Percentiles rank a stretch among this genome's conserved stretches.
Evolutionary conservation across 2,797 vertebrate species (phyloP).

Genomic region (Anas acuta): DNA sequence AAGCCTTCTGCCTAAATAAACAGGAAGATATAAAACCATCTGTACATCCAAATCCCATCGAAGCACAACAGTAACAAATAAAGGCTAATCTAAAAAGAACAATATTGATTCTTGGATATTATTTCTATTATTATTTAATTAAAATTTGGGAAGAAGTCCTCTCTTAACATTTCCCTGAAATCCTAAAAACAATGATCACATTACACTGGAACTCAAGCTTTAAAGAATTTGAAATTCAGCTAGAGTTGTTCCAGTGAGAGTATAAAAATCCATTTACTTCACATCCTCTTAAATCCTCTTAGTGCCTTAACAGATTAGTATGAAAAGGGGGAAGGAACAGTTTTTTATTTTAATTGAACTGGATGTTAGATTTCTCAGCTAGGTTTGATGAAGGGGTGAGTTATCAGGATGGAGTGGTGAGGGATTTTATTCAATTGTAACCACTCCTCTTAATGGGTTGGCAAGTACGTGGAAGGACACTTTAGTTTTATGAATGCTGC

Average conservation of each 20-base stretch:
- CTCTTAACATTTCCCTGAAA: background rate
- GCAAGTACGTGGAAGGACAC: background rate
- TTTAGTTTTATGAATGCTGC: background rate
- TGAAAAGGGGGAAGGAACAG: background rate
- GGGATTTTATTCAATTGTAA: background rate
- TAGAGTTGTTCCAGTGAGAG: background rate
- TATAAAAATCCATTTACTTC: conserved; percentile 35
- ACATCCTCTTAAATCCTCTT: conserved; percentile 36
- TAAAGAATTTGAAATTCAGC: conserved; percentile 12
- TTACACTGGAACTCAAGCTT: background rate
- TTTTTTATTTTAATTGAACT: conserved; percentile 19
- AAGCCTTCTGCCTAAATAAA: background rate
- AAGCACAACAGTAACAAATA: background rate
- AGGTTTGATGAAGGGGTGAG: background rate
- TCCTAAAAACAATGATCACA: background rate
- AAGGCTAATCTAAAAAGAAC: conserved; percentile 6
- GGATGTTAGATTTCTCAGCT: background rate
- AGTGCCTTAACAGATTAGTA: background rate
- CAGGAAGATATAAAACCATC: background rate
- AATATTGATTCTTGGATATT: conserved; percentile 31
- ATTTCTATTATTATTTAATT: conserved; percentile 30
- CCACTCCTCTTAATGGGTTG: background rate
- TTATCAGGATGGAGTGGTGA: background rate
- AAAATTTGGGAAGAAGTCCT: background rate
- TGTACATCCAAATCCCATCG: background rate